Percentiles rank a stretch among this genome's conserved stretches.
Conservation (phyloP, 2,888 invertebrate species). For the Lithosia quadra region DNA sequence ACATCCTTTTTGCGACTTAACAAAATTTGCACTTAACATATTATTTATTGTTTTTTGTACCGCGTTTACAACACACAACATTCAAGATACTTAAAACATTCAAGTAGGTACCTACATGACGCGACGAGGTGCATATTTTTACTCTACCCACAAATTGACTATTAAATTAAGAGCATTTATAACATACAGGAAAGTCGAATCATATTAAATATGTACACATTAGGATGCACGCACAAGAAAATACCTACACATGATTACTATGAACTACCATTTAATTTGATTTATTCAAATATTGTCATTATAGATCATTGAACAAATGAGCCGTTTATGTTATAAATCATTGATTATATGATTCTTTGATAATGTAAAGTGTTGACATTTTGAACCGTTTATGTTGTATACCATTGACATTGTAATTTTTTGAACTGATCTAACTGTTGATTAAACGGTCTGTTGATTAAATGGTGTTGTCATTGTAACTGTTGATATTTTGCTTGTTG, state of each 20-base stretch:
- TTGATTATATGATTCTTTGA: no score
- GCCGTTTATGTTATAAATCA: no score
- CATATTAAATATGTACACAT: conserved; percentile 2
- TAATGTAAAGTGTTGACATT: conserved; percentile 5
- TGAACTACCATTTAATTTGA: not conserved
- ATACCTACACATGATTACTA: not conserved
- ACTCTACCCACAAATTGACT: conserved; percentile 2
- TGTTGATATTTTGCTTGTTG: no score
- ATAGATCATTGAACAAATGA: no score
- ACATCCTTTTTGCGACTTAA: no score
- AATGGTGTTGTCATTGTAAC: no score
- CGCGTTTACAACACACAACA: not conserved
- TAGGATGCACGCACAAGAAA: not conserved
- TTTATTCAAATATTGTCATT: conserved; percentile 1
- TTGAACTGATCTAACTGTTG: no score
- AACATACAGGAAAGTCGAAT: no score
- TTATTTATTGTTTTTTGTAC: not conserved
- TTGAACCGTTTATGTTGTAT: conserved; percentile 4
- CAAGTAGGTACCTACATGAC: conserved; percentile 1
- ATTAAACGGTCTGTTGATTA: no score
- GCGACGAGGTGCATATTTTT: conserved; percentile 3
- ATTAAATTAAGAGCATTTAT: no score
- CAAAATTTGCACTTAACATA: not conserved
- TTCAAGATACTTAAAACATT: conserved; percentile 1
- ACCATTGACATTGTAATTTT: conserved; percentile 5